A percentile compares a stretch with the other conserved stretches of the same genome.
Evolutionary conservation across 2,113 vertebrate genomes (phyloP).

Genomic region (Megaleporinus macrocephalus): DNA sequence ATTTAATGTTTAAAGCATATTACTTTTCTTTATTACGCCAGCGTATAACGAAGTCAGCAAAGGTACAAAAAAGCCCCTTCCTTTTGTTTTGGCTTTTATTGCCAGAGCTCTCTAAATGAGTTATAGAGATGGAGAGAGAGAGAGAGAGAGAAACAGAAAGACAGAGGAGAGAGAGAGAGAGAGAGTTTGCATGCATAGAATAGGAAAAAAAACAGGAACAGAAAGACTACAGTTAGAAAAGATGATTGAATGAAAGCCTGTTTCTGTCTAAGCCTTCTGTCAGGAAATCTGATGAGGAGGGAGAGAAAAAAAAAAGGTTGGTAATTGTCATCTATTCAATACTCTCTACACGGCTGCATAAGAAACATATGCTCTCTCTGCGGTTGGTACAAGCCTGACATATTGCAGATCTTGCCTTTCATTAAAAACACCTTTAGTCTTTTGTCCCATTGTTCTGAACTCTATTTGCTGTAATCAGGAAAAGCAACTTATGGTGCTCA

Average conservation of each 20-base stretch:
- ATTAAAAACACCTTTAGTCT: conserved; percentile 44
- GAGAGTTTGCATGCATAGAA: background rate
- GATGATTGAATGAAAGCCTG: conserved; percentile 11
- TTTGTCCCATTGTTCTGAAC: conserved; percentile 37
- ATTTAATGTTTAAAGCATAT: conserved; percentile 82
- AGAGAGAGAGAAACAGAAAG: conserved; percentile 37
- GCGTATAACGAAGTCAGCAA: conserved; percentile 75
- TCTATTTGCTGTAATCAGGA: conserved; percentile 57
- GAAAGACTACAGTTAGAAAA: background rate
- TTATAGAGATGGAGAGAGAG: conserved; percentile 64
- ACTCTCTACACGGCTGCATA: conserved; percentile 20
- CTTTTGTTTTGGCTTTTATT: conserved; percentile 76
- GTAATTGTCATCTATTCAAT: background rate
- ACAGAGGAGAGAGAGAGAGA: conserved; percentile 24
- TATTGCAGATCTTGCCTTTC: conserved; percentile 49
- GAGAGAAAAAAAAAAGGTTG: conserved; percentile 8
- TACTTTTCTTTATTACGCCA: conserved; percentile 78
- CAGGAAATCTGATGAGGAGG: conserved; percentile 26
- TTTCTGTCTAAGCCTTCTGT: background rate
- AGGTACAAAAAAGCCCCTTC: conserved; percentile 64
- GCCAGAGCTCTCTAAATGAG: conserved; percentile 68
- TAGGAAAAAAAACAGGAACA: background rate
- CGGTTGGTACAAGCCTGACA: conserved; percentile 39
- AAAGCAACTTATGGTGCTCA: conserved; percentile 46
- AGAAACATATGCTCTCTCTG: conserved; percentile 40